Base-by-base conservation (phyloP, 2,797 vertebrate genomes). In the Oryzias dopingdopingensis region DNA sequence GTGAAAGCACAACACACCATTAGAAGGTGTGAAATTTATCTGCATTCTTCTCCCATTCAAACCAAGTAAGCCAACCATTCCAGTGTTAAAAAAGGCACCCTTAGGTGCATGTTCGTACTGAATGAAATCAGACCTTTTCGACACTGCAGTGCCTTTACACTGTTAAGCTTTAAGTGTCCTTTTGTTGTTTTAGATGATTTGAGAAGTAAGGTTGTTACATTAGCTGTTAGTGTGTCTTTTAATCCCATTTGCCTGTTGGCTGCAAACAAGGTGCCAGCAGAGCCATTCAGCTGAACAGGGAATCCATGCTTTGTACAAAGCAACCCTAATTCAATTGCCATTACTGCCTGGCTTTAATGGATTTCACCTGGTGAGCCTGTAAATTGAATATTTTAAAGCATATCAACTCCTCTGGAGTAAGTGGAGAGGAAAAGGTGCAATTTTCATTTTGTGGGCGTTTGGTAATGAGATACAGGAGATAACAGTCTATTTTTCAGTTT, bases 191-290 rank as follows among this genome's bases (percentile, higher is more conserved):
- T 80, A 62, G 70, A 79, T 74, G 84, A 82, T 85, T 86, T 84
- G 76, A 75, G 78, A 84, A 83, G 75, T 84, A 71, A 55, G 80
- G 76, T 77, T 46, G 51, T 82, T 80, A 79, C 81, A 86, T 84
- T 89, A 88, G 73, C 42, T 37, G 59, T 59, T 22, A 18, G 48
- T 68, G 74, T 81, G 67, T 72, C 71, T 62, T 78, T 79, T 82
- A 86, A 89, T 89, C 84, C 79, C 74, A 84, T 87, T 88, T 90
- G 76, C 65, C 70, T 81, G 63, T 62, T 79, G 75, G 77, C 77
- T 78, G 76, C 76, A 82, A 85, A 84, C 65, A 80, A 82, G 73
- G 79, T 81, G 78, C 66, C 66, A 77, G 84, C 70, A 50, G 58
- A 82, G 77, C 66, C 70, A 67, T 74, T 79, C 76, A 73, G 60